Percentiles rank a stretch among this genome's conserved stretches.
Evolutionary conservation across 2,113 vertebrate genomes (phyloP).

Genomic region (Nibea coibor): DNA sequence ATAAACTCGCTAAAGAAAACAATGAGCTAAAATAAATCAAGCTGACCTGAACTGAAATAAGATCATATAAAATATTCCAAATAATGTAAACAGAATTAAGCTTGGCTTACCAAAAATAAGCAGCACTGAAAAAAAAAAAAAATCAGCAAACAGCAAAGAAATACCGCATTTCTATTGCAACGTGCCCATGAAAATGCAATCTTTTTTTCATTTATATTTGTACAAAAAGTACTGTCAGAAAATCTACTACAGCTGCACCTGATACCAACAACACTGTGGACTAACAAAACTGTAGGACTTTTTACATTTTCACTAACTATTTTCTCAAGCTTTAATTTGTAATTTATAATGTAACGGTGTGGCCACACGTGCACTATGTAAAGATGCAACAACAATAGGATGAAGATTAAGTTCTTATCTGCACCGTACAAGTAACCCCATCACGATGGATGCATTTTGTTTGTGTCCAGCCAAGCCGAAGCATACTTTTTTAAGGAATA

Average conservation of each 20-base stretch:
- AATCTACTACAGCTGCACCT: not conserved
- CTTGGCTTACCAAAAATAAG: not conserved
- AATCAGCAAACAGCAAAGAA: not conserved
- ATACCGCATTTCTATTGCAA: not conserved
- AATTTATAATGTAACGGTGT: too few species aligned
- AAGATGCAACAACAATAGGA: not conserved
- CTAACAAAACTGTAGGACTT: not conserved
- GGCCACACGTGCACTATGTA: not conserved
- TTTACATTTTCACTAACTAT: too few species aligned
- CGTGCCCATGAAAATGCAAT: not conserved
- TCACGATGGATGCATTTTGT: not conserved
- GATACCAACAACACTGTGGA: not conserved
- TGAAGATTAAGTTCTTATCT: not conserved
- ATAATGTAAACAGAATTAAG: not conserved
- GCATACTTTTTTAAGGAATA: not conserved
- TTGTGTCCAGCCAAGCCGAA: not conserved
- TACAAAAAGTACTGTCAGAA: not conserved
- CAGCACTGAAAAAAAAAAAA: not conserved
- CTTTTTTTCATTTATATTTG: not conserved
- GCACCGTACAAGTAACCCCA: too few species aligned
- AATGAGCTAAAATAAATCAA: conserved; percentile 25
- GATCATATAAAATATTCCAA: not conserved
- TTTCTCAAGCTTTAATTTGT: too few species aligned
- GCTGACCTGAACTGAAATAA: conserved; percentile 7
- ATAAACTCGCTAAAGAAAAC: conserved; percentile 35